Conservation (phyloP, 2,888 invertebrate genomes). For the Pseudoips prasinana region DNA sequence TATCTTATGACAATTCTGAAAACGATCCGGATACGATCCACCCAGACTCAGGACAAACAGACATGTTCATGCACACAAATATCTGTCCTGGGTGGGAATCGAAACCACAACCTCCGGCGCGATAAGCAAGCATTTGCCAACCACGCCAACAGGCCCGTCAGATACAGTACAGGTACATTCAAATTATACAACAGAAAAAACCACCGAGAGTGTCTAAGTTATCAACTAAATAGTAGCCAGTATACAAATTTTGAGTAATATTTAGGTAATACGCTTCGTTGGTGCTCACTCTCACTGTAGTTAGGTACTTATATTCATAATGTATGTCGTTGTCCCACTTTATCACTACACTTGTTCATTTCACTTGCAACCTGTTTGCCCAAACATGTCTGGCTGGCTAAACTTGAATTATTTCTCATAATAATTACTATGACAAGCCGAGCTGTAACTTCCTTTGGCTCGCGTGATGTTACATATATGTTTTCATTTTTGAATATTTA, state of each 20-base stretch:
- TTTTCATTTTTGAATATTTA: neutral
- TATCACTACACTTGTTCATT: conserved; percentile 54
- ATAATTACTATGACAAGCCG: conserved; percentile 37
- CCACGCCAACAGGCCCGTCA: too few relatives aligned
- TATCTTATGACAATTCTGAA: too few relatives aligned
- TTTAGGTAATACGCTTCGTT: conserved; percentile 12
- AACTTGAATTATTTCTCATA: conserved; percentile 33
- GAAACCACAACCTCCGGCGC: too few relatives aligned
- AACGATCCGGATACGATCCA: too few relatives aligned
- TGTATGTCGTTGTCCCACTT: conserved; percentile 51
- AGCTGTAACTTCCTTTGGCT: neutral
- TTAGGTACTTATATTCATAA: conserved; percentile 10
- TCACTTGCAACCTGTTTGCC: conserved; percentile 63
- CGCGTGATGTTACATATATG: neutral
- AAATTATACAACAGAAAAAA: too few relatives aligned
- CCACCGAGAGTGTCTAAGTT: too few relatives aligned
- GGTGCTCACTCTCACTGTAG: conserved; percentile 32
- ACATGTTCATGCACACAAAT: too few relatives aligned
- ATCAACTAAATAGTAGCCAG: too few relatives aligned
- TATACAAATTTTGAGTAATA: conserved; percentile 4
- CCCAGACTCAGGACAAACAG: too few relatives aligned
- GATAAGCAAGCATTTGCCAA: too few relatives aligned
- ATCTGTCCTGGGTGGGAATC: too few relatives aligned
- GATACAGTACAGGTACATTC: too few relatives aligned
- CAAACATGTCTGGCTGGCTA: conserved; percentile 39